Conservation (phyloP, 2,888 invertebrate genomes). For the Laothoe populi region DNA sequence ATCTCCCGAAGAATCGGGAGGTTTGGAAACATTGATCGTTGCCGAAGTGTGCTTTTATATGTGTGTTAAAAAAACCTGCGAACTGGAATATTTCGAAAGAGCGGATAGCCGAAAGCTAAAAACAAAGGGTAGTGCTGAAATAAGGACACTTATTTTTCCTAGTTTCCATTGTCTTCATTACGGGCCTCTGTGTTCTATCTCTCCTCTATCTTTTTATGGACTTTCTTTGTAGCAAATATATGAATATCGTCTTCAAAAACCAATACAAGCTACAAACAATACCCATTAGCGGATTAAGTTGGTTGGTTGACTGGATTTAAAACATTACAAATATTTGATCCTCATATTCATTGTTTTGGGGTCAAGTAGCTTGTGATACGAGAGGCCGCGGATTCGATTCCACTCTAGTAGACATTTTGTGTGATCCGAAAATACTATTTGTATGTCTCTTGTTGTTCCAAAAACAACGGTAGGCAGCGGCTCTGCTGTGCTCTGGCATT, state of each 20-base stretch:
- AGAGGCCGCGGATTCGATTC: too few relatives aligned
- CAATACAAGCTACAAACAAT: neutral
- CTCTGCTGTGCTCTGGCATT: too few relatives aligned
- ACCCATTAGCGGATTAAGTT: neutral
- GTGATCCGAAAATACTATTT: too few relatives aligned
- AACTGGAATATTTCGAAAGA: conserved; percentile 15
- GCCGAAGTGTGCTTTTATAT: too few relatives aligned
- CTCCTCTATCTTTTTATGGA: conserved; percentile 14
- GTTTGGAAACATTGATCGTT: too few relatives aligned
- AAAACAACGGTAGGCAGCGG: too few relatives aligned
- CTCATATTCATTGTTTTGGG: neutral
- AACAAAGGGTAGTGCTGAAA: conserved; percentile 12
- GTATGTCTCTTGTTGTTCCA: too few relatives aligned
- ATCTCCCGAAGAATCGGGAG: too few relatives aligned
- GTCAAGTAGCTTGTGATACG: too few relatives aligned
- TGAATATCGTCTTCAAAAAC: neutral
- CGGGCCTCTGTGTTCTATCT: conserved; percentile 4
- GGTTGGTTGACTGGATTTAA: neutral
- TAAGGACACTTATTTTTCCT: conserved; percentile 21
- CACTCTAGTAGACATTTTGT: too few relatives aligned
- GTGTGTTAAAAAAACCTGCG: neutral
- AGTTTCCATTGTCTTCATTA: conserved; percentile 18
- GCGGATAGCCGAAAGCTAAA: conserved; percentile 18
- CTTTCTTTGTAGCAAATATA: neutral
- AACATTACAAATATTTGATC: neutral